phyloP scores from a whole-genome alignment of 2,113 vertebrate species.

The Hemiprocne comata region DNA sequence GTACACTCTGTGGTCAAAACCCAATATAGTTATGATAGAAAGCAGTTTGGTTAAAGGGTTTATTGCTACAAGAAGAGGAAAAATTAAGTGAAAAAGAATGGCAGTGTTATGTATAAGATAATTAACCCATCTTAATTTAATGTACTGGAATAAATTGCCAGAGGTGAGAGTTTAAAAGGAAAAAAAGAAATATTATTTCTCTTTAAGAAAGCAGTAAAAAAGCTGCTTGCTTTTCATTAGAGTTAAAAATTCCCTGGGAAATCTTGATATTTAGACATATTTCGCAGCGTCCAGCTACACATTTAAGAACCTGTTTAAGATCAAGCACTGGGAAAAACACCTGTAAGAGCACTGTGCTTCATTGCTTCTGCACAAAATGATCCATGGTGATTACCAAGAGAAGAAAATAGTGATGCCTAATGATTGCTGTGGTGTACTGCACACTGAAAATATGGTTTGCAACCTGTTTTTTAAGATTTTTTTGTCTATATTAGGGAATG shows the following conservation, averaged over 20 bases:
- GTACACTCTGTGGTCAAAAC: not conserved
- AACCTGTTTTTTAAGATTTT: not conserved
- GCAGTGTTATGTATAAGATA: not conserved
- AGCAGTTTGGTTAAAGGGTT: not conserved
- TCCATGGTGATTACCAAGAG: not conserved
- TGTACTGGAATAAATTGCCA: not conserved
- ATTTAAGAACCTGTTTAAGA: not conserved
- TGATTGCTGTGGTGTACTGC: not conserved
- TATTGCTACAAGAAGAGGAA: not conserved
- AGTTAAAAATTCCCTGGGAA: not conserved
- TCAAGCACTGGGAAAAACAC: not conserved
- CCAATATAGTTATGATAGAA: not conserved
- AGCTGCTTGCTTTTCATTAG: not conserved
- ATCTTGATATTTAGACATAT: not conserved
- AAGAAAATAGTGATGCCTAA: not conserved
- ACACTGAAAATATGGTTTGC: not conserved
- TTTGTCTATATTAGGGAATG: not conserved
- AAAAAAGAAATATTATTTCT: not conserved
- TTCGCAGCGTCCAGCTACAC: fast-evolving
- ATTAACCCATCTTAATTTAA: not conserved
- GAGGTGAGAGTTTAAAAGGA: not conserved
- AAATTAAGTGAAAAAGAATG: not conserved
- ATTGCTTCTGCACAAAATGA: not conserved
- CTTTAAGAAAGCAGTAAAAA: not conserved
- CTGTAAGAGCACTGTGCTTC: not conserved